Evolutionary conservation across 2,888 invertebrate species (phyloP), one percentile per base, ranked within the genome.

Genomic region (Glaucopsyche alexis): DNA sequence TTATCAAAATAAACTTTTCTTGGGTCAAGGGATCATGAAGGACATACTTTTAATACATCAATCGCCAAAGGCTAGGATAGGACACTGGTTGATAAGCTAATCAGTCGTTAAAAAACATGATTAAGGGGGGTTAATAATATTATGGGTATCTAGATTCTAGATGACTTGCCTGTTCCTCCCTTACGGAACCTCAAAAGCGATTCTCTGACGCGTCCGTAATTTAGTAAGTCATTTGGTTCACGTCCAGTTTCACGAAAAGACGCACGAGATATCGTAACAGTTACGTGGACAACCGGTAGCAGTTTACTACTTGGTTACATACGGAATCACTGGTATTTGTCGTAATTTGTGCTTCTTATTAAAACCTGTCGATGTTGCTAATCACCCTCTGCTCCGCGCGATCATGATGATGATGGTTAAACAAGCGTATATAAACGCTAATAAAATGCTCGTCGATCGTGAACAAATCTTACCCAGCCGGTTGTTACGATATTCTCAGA

Each of bases 401-500:
- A 4, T 60, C 13, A 13, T 60, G 38, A 60, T 60, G 29, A 38
- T 60, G 29, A 14, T 29, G 29, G 13, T 60, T 47, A 11, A 47
- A 47, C 47, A 47, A 13, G 11, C 47, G 47, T 47, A 5, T 8
- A 38, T 38, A n/a, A 60, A 60, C 60, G 60, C 29, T 29, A 9
- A 38, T 60, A 9, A 38, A 60, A 60, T 16, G 60, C 29, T 38
- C 29, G 55, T 55, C 11, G 55, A 55, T 16, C 55, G 29, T 7
- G 60, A 14, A 60, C 60, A 16, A 19, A 55, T 55, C 19, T 5
- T 5, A 29, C 13, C 29, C 29, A 60, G 55, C 19, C 55, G 55
- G 19, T 60, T 60, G 55, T 55, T 55, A 60, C 60, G 60, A 60
- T 60, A 38, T 60, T 60, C 60, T 60, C 7, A 60, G 60, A 60